A percentile compares a stretch with the other conserved stretches of the same genome.
Conservation (phyloP, 2,797 vertebrate species). For the Falco cherrug region DNA sequence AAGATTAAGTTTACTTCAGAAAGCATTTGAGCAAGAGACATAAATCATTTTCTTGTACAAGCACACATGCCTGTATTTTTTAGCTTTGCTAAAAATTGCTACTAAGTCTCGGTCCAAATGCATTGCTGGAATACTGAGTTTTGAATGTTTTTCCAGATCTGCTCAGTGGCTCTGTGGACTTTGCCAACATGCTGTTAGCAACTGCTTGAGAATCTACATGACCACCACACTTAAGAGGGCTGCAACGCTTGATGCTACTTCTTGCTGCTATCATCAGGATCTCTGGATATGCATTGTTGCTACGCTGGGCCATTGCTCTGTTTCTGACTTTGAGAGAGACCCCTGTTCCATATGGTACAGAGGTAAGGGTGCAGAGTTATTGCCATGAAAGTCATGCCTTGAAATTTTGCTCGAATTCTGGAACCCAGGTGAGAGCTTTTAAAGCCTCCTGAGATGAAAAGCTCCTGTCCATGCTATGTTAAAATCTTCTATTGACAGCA, state of each 20-base stretch:
- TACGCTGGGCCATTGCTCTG: background rate
- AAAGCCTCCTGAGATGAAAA: background rate
- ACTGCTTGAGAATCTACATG: background rate
- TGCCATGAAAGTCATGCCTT: background rate
- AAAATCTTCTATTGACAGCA: background rate
- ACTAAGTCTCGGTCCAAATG: background rate
- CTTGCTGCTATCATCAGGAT: background rate
- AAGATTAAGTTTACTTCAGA: background rate
- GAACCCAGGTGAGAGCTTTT: background rate
- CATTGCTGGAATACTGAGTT: background rate
- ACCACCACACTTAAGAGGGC: background rate
- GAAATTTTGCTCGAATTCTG: background rate
- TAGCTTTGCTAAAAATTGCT: background rate
- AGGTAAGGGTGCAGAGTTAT: background rate
- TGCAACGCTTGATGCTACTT: background rate
- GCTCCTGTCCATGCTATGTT: background rate
- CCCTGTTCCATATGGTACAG: fast-evolving
- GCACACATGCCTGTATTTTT: background rate
- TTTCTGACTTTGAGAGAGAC: background rate
- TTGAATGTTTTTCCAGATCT: background rate
- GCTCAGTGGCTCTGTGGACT: background rate
- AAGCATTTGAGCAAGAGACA: background rate
- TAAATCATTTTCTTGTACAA: background rate
- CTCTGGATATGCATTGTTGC: fast-evolving
- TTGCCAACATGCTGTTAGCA: background rate